Base-by-base conservation (phyloP, 2,888 invertebrate genomes). In the Apodemia hepburni region DNA sequence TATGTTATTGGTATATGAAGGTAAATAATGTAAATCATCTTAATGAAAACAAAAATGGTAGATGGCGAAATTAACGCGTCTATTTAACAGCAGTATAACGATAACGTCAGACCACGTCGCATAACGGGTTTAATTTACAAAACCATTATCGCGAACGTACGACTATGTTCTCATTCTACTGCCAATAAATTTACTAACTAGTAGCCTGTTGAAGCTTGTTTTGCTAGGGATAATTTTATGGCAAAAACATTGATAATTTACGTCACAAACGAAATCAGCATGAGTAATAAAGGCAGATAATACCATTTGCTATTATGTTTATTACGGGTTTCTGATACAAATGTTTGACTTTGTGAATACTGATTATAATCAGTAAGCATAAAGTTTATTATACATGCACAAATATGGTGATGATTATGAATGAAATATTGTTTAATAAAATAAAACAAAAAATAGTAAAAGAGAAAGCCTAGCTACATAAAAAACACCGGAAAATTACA, bases 131-230 rank as follows among this genome's bases (percentile, higher is more conserved):
- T 78, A 78, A 81, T 82, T 82, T 77, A 77, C 81, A 77, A 77
- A 80, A 74, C 74, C 72, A 81, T 85, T 84, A 82, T 78, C 76
- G 70, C 61, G 66, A 74, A 71, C 73, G 72, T 71, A 74, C 73
- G 71, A 75, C 68, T 69, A 69, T 75, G 71, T 77, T 81, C 74
- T 76, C 79, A 69, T 73, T 65, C 74, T 71, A 67, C 68, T 73
- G 75, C 71, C 76, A 80, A 80, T 81, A 79, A 79, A 79, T 79
- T 76, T 73, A 80, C 74, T 81, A 79, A 78, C 72, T 76, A 74
- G 70, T 73, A 69, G 71, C 72, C 68, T 73, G 79, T 73, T 62
- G 69, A 71, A 71, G 68, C 65, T 68, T 75, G 71, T 77, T 77
- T 75, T 71, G 59, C 64, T 51, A 11, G 60, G 35, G 61, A 58